Evolutionary conservation across 92 coral and sea anemone species (phyloP), one percentile per base, ranked within the genome.

Genomic region (Porites divaricata): DNA sequence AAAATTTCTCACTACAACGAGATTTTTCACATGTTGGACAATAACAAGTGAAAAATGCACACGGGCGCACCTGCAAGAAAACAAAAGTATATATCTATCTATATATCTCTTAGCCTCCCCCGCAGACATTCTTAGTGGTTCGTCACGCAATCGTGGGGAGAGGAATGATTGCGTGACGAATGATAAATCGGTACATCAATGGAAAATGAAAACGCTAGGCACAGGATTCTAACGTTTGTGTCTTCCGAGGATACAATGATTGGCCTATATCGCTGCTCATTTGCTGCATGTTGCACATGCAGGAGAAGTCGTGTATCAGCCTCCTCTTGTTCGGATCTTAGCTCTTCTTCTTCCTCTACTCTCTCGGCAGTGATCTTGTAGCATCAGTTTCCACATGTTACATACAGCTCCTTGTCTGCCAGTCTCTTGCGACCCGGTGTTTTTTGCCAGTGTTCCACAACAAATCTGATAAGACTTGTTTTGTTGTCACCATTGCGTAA

Each of bases 401-500:
- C 41, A 28, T 28, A 28, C 41, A 28, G 41, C 41, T 1, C 74
- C 49, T 77, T 80, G 82, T 70, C 86, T 58, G 73, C 48, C 63
- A 87, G 90, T 52, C 72, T 74, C 67, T 70, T 19, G 62, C 76
- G 81, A 89, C 77, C 28, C 23, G 86, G 65, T 77, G 79, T 25
- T 70, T 74, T 77, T 21, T 70, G 62, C 85, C 88, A 88, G 87
- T 77, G 84, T 28, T 83, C 85, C 59, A 88, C 78, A 62, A 88
- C 62, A 73, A 83, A 88, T 25, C 70, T 77, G 78, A 88, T 61
- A 58, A 88, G 78, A 51, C 84, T 66, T 72, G 9, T 81, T 80
- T 86, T 86, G 81, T 79, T 86, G 28, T 79, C 58, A 22, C 89
- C 85, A 67, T 67, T 86, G 25, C 59, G 67, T 54, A 86, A 53